These are phyloP conservation scores for Microtus montanus DNA, from an alignment of 2,113 vertebrate genomes.

Conservation along the genomic window DNA sequence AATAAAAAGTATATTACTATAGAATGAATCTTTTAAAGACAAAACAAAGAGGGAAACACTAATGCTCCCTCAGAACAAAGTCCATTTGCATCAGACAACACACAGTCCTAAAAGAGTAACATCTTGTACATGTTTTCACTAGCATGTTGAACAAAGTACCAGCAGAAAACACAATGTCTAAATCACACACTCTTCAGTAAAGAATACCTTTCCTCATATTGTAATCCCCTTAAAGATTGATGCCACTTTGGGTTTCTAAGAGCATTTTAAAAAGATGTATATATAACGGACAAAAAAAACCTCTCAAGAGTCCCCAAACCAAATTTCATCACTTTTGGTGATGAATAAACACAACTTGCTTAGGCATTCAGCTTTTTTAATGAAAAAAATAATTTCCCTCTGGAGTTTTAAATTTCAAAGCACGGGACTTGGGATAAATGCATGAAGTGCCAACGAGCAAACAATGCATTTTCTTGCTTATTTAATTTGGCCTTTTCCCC, in stretches of 20 bases:
- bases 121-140: slow-evolving; percentile 57
- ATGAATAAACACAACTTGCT: slow-evolving; percentile 73
- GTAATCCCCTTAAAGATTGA: slow-evolving; percentile 57
- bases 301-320: slow-evolving; percentile 70
- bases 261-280: slow-evolving; percentile 47
- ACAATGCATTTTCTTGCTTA: slow-evolving; percentile 42
- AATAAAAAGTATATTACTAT: slow-evolving; percentile 64
- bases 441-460: slow-evolving; percentile 11
- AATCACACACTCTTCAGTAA: slow-evolving; percentile 59
- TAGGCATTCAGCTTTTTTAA: slow-evolving; percentile 55
- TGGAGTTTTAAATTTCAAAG: slow-evolving; percentile 50
- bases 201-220: slow-evolving; percentile 63
- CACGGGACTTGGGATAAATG: slow-evolving; percentile 32
- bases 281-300: slow-evolving; percentile 58
- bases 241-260: slow-evolving; percentile 59
- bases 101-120: slow-evolving; percentile 64
- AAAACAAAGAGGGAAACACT: slow-evolving; percentile 51
- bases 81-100: slow-evolving; percentile 65
- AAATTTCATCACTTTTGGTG: slow-evolving; percentile 81
- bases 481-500: slow-evolving; percentile 66
- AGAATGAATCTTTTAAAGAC: slow-evolving; percentile 47
- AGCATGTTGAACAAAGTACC: slow-evolving; percentile 53
- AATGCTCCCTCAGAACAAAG: slow-evolving; percentile 69
- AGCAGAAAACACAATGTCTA: slow-evolving; percentile 69
- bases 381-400: neutral